Conservation (phyloP, 2,797 vertebrate genomes). For the Triplophysa bombifrons region DNA sequence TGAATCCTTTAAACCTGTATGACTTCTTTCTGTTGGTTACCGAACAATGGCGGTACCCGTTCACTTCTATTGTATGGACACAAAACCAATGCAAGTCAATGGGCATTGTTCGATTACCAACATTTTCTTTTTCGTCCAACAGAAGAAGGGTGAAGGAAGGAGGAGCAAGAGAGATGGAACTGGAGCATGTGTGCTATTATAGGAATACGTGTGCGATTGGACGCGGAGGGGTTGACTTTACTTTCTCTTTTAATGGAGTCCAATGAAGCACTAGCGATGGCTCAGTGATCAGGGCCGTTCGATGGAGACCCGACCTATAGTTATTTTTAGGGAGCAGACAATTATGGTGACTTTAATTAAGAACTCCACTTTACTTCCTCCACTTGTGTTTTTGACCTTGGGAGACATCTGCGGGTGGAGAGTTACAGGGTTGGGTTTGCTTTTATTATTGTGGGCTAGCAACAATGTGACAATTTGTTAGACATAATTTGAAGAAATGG, state of each 20-base stretch:
- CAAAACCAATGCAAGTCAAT: too few species aligned
- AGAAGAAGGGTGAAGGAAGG: too few species aligned
- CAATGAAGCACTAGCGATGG: conserved; percentile 26
- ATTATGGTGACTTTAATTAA: conserved; percentile 12
- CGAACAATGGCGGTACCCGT: too few species aligned
- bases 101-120: too few species aligned
- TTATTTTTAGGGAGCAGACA: conserved; percentile 11
- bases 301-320: conserved; percentile 8
- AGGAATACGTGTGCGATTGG: conserved; percentile 32
- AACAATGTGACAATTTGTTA: not conserved
- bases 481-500: too few species aligned
- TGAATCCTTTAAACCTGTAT: too few species aligned
- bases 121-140: too few species aligned
- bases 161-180: not conserved
- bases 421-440: not conserved
- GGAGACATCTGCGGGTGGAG: not conserved
- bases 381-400: conserved; percentile 20
- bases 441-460: not conserved
- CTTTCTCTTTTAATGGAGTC: conserved; percentile 43
- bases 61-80: too few species aligned
- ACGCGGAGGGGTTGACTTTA: conserved; percentile 42
- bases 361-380: conserved; percentile 14
- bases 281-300: conserved; percentile 29
- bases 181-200: conserved; percentile 3
- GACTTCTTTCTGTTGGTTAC: too few species aligned